phyloP scores from a whole-genome alignment of 2,888 invertebrate species.

The Gari tellinella region DNA sequence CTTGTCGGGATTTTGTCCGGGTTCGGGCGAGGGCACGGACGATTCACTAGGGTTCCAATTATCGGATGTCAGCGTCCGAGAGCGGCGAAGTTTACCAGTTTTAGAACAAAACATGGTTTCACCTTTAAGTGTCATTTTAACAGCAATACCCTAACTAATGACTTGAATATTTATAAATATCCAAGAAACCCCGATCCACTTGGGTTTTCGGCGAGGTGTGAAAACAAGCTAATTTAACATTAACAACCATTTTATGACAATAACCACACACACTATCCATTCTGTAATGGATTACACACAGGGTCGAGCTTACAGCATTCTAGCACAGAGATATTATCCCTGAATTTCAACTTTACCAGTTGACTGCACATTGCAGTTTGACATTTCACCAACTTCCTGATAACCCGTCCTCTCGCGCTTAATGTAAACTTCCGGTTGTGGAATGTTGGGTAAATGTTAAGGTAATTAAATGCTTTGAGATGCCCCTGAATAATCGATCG shows the following conservation, averaged over 20 bases:
- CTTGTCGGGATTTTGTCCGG: not conserved
- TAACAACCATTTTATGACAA: no score
- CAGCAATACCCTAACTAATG: no score
- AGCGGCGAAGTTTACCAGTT: constrained; percentile 47
- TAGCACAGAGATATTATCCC: no score
- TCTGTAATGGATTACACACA: no score
- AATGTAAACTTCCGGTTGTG: constrained; percentile 60
- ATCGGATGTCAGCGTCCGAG: constrained; percentile 53
- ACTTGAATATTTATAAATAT: no score
- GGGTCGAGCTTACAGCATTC: not conserved
- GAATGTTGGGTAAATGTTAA: constrained; percentile 31
- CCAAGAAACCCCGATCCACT: no score
- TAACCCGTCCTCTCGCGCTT: constrained; percentile 31
- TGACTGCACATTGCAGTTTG: constrained; percentile 24
- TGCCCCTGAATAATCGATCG: no score
- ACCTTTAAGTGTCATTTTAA: constrained; percentile 54
- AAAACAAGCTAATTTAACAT: no score
- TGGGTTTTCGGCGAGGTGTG: no score
- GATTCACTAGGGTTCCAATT: constrained; percentile 24
- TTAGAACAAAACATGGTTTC: constrained; percentile 53
- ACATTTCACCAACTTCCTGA: constrained; percentile 51
- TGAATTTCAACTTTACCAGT: no score
- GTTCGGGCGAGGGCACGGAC: constrained; percentile 22
- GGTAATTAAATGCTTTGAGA: no score
- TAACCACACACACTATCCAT: no score